Conservation (phyloP, 1,140 invertebrate species). For the Bombus confusus region DNA sequence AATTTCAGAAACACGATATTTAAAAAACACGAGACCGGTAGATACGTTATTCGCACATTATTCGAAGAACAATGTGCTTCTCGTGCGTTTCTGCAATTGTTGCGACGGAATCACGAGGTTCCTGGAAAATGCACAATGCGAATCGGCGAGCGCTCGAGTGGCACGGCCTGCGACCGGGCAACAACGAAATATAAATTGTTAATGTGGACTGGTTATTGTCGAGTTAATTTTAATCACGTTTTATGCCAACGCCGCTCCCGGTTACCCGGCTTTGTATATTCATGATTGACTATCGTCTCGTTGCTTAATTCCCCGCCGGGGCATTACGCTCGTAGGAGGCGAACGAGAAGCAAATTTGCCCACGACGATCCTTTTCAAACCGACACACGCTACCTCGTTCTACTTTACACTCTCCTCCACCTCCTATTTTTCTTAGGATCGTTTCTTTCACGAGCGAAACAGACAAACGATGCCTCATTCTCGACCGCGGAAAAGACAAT, state of each 20-base stretch:
- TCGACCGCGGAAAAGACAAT: conserved; percentile 34
- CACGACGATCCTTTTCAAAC: conserved; percentile 33
- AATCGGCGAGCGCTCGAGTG: background rate
- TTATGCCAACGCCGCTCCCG: conserved; percentile 26
- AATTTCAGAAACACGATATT: background rate
- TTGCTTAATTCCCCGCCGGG: conserved; percentile 47
- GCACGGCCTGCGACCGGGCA: background rate
- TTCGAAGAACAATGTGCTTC: conserved; percentile 41
- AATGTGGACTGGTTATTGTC: conserved; percentile 48
- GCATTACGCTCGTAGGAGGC: conserved; percentile 28
- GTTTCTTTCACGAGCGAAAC: background rate
- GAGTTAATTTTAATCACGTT: conserved; percentile 57
- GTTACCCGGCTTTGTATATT: conserved; percentile 47
- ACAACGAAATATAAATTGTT: conserved; percentile 49
- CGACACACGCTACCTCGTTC: background rate
- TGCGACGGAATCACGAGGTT: background rate
- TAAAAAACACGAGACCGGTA: background rate
- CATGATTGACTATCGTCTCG: conserved; percentile 56
- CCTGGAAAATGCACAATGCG: conserved; percentile 25
- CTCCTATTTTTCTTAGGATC: background rate
- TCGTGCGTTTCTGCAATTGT: conserved; percentile 23
- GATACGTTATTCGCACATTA: conserved; percentile 6
- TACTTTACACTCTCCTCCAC: background rate
- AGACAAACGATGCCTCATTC: conserved; percentile 5
- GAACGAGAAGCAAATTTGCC: conserved; percentile 22